These are phyloP conservation scores for Drosophila nigromelanica DNA, from an alignment of 1,140 invertebrate genomes.

Conservation along the genomic window DNA sequence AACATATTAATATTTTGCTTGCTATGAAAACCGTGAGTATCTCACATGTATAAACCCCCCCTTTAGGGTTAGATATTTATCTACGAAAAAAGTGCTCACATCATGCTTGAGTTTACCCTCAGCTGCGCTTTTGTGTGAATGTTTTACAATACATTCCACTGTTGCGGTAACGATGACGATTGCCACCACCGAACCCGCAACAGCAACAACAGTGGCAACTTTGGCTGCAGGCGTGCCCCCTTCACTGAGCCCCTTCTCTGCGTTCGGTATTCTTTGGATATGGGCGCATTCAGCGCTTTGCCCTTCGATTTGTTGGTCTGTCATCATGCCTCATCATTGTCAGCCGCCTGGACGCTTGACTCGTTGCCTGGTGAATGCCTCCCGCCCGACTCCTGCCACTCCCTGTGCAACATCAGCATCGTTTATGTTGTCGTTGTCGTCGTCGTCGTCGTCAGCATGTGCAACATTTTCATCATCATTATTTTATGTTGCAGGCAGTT, in stretches of 20 bases:
- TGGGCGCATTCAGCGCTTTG: slow-evolving; percentile 43
- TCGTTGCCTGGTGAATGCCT: slow-evolving; percentile 20
- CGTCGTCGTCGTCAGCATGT: slow-evolving; percentile 60
- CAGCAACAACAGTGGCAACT: slow-evolving; percentile 65
- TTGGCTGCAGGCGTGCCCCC: slow-evolving; percentile 60
- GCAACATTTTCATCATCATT: slow-evolving; percentile 82
- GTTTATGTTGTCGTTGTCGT: slow-evolving; percentile 29
- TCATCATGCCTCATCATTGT: slow-evolving; percentile 82
- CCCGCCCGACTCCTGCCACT: slow-evolving; percentile 1
- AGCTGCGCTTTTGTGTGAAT: slow-evolving; percentile 74
- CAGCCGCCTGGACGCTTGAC: slow-evolving; percentile 43
- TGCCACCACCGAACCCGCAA: slow-evolving; percentile 39
- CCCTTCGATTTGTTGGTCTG: slow-evolving; percentile 80
- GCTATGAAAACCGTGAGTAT: slow-evolving; percentile 12
- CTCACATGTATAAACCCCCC: slow-evolving; percentile 55
- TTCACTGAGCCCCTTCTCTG: background rate
- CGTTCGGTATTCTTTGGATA: slow-evolving; percentile 22
- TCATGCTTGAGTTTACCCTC: slow-evolving; percentile 61
- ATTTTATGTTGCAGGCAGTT: slow-evolving; percentile 70
- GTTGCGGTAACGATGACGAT: slow-evolving; percentile 80
- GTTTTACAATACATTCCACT: slow-evolving; percentile 77
- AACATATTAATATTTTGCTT: too few species aligned
- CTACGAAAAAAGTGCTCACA: slow-evolving; percentile 59
- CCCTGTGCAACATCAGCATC: background rate
- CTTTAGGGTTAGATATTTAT: background rate